Evolutionary conservation across 2,113 vertebrate genomes (phyloP).

Genomic region (Helogale parvula): DNA sequence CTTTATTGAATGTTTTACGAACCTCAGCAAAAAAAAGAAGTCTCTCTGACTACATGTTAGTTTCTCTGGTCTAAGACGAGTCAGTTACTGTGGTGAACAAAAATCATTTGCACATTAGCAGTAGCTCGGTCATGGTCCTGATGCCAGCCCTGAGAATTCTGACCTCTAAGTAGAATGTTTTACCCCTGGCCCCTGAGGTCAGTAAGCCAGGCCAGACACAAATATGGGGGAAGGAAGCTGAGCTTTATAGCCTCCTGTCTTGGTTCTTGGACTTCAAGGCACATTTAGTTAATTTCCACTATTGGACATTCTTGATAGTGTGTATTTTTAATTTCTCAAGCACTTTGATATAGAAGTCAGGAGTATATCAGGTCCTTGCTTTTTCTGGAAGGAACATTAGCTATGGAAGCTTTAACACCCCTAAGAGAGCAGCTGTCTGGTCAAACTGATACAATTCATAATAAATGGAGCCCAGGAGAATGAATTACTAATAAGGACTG

Average conservation of each 20-base stretch:
- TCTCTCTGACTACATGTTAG: not conserved
- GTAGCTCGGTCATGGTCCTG: not conserved
- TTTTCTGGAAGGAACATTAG: constrained; percentile 54
- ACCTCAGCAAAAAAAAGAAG: not conserved
- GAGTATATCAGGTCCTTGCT: not conserved
- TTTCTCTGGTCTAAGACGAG: not conserved
- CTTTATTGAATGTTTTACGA: constrained; percentile 14
- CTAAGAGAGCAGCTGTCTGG: constrained; percentile 45
- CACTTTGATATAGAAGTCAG: constrained; percentile 44
- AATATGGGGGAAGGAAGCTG: not conserved
- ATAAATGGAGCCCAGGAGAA: constrained; percentile 46
- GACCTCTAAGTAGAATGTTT: not conserved
- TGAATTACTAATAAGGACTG: not conserved
- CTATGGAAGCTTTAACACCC: constrained; percentile 39
- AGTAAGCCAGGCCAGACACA: not conserved
- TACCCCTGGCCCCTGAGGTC: not conserved
- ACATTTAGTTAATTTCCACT: not conserved
- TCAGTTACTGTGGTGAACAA: not conserved
- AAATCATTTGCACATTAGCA: not conserved
- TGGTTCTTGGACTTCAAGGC: not conserved
- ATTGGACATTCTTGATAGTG: not conserved
- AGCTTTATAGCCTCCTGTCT: not conserved
- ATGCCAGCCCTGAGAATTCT: not conserved
- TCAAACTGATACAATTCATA: not conserved
- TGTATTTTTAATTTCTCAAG: constrained; percentile 49